Evolutionary conservation across 2,888 invertebrate genomes (phyloP), one percentile per base, ranked within the genome.

Genomic region (Drosophila neotestacea): DNA sequence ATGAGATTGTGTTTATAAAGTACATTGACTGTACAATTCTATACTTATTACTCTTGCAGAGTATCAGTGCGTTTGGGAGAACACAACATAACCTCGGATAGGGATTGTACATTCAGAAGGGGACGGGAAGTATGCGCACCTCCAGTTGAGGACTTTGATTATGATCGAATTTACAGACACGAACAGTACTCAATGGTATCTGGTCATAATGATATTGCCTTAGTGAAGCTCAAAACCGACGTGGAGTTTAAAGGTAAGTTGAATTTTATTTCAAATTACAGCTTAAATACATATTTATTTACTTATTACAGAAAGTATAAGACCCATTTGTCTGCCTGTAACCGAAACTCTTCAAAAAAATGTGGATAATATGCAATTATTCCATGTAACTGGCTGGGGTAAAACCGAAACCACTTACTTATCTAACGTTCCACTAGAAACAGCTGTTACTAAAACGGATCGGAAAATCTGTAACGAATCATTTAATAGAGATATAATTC

Each of bases 241-340:
- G 50, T 54, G 1, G 1, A 10, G 5, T 10, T 16, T 0, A 11
- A 16, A 4, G 0, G 73, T 70, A 22, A 69, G 27, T 50, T 2
- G n/a, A n/a, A n/a, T n/a, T n/a, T 11, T 34, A 1, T 10, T 7
- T 13, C 1, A 16, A 27, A 16, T 46, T 16, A 16, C 1, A 9
- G 4, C 9, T n/a, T 32, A 36, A 4, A 7, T 28, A n/a, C 1
- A 9, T 6, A 41, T 16, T 30, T 3, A 1, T 51, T 6, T 2
- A 32, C 3, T 16, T 4, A 4, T 10, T 4, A 6, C 48, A 74
- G 74, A 0, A 0, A 13, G 13, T 44, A 70, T 66, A 0, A 39
- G 3, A 3, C 63, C 71, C 41, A 74, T 75, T 3, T 74, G 71
- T 46, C 56, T 75, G 58, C 75, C 74, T 1, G 3, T 74, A 0